Evolutionary conservation across 2,888 invertebrate genomes (phyloP).

Genomic region (Eubasilissa splendida): DNA sequence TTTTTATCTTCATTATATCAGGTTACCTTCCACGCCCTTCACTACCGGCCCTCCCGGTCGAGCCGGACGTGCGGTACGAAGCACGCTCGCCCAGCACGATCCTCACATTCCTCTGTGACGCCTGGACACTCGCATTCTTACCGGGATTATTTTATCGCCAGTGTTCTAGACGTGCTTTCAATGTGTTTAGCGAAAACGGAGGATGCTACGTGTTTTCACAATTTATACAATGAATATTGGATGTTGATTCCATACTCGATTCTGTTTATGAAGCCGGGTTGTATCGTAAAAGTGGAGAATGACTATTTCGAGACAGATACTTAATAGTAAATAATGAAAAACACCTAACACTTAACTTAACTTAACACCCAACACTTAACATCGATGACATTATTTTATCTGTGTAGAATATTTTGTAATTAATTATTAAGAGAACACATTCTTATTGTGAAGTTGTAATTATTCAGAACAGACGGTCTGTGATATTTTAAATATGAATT

Average conservation of each 20-base stretch:
- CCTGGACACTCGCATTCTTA: slow-evolving; percentile 7
- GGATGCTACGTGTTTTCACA: background rate
- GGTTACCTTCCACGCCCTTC: background rate
- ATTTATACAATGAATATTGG: slow-evolving; percentile 14
- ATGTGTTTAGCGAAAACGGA: background rate
- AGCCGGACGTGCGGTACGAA: background rate
- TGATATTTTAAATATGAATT: too few relatives aligned
- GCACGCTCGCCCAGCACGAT: slow-evolving; percentile 7
- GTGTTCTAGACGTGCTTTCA: background rate
- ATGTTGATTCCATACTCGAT: background rate
- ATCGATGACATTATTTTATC: too few relatives aligned
- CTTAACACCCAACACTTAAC: too few relatives aligned
- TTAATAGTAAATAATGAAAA: too few relatives aligned
- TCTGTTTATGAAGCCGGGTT: slow-evolving; percentile 3
- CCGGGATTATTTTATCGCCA: slow-evolving; percentile 17
- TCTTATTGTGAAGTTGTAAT: too few relatives aligned
- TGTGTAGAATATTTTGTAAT: too few relatives aligned
- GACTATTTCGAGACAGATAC: too few relatives aligned
- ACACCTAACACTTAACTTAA: too few relatives aligned
- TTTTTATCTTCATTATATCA: too few relatives aligned
- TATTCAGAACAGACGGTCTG: too few relatives aligned
- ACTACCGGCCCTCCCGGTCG: background rate
- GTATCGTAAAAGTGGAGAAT: background rate
- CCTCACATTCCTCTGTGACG: slow-evolving; percentile 25
- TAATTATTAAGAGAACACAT: too few relatives aligned